Evolutionary conservation across 1,140 invertebrate species (phyloP), one percentile per base, ranked within the genome.

Genomic region (Dinothrombium tinctorium): DNA sequence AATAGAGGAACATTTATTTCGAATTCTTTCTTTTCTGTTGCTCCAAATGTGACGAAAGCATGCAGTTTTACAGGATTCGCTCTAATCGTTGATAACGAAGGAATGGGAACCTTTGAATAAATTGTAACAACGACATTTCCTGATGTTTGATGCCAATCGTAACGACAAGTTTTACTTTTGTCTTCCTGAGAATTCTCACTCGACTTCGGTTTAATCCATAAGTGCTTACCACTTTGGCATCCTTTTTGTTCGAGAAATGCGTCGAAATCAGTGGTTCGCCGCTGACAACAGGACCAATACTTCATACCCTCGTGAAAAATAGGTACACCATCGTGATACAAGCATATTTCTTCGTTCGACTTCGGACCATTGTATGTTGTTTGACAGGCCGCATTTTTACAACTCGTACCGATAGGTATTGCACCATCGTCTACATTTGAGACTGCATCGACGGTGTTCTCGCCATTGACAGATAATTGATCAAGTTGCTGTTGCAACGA

Each of bases 261-360:
- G 2, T 86, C 87, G 54, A 96, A 96, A 58, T 98, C 87, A 20
- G 77, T 84, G 49, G 76, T 83, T 56, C 89, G 87, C 55, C 90
- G 95, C 31, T 86, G 83, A 55, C 92, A 99, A 56, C 92, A 99
- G 4, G 81, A 81, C 92, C 92, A 99, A n/a, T 82, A 81, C 65
- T 99, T 98, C 56, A 95, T 64, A 0, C 67, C 92, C 66, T 99
- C 92, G 55, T 99, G 92, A 57, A 98, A 98, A 32, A 99, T 68
- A 2, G 90, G 83, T 14, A 65, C 61, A 0, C 90, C 92, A 17
- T 82, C 71, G 65, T 98, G 92, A 63, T 79, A 67, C 29, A 63
- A 59, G 56, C 92, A 98, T 28, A 60, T 53, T 35, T 69, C 63
- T 11, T 62, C 46, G 50, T 82, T 68, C 36, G 67, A 71, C 24